Conservation (phyloP, 2,888 invertebrate species). For the Dicranocentrus wangi region DNA sequence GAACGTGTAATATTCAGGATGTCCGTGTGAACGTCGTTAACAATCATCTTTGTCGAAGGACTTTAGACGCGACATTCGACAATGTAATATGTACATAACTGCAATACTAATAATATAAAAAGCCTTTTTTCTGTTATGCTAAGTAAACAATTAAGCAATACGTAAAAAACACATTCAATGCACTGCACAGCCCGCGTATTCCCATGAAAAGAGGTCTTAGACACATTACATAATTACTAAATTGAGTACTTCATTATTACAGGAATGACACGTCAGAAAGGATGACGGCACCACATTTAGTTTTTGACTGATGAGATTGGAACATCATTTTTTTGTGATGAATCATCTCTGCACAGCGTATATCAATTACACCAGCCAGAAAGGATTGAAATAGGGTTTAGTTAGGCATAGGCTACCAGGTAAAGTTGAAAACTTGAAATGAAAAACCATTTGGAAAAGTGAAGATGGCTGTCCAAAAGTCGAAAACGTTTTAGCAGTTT, state of each 20-base stretch:
- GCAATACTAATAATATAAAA: too few species aligned
- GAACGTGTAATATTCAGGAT: background rate
- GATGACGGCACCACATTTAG: too few species aligned
- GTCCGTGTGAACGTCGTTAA: too few species aligned
- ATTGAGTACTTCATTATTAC: background rate
- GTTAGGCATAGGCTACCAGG: too few species aligned
- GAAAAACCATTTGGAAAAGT: too few species aligned
- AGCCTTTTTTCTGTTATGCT: constrained; percentile 17
- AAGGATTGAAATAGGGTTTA: too few species aligned
- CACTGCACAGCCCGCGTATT: background rate
- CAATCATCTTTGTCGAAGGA: too few species aligned
- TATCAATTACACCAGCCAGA: constrained; percentile 9
- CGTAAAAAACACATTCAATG: constrained; percentile 6
- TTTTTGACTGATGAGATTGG: constrained; percentile 26
- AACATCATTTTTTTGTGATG: too few species aligned
- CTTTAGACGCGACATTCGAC: too few species aligned
- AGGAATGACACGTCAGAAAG: constrained; percentile 20
- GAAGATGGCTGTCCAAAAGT: too few species aligned
- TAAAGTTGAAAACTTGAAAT: too few species aligned
- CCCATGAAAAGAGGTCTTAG: background rate
- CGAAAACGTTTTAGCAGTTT: constrained; percentile 27
- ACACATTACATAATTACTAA: background rate
- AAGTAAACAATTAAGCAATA: constrained; percentile 42
- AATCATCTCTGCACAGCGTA: background rate
- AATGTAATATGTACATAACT: too few species aligned